A percentile compares a stretch with the other conserved stretches of the same genome.
Conservation (phyloP, 1,140 invertebrate genomes). For the Lucilia cuprina region DNA sequence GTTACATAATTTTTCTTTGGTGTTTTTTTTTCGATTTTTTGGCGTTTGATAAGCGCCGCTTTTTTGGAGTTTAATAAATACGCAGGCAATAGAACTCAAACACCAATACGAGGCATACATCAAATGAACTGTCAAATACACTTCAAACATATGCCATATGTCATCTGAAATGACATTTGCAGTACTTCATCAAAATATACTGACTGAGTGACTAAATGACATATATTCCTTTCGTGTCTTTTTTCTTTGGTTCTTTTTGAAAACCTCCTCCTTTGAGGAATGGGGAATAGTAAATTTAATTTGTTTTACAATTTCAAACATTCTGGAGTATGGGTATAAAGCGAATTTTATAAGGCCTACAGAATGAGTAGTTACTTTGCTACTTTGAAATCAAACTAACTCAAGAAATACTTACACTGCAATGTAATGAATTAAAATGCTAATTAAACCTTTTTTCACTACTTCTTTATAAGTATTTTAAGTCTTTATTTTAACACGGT, state of each 20-base stretch:
- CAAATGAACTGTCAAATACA: slow-evolving; percentile 26
- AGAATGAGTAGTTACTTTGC: no score
- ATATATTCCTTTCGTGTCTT: background rate
- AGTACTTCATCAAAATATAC: background rate
- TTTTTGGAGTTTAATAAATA: background rate
- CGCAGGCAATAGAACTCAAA: background rate
- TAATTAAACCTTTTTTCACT: no score
- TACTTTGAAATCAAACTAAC: no score
- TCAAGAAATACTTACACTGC: no score
- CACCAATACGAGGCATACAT: background rate
- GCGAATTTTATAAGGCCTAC: no score
- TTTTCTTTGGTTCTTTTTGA: background rate
- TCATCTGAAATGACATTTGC: slow-evolving; percentile 27
- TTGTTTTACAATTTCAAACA: background rate
- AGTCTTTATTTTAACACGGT: no score
- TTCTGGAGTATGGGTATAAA: no score
- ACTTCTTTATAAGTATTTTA: no score
- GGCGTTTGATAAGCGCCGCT: background rate
- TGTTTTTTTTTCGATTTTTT: background rate
- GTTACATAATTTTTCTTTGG: background rate
- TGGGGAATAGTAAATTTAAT: background rate
- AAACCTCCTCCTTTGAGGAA: background rate
- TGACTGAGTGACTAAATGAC: background rate
- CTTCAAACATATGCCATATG: slow-evolving; percentile 30
- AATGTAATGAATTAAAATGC: no score